Conservation (phyloP, 2,888 invertebrate genomes). For the Orthonychiurus folsomi region DNA sequence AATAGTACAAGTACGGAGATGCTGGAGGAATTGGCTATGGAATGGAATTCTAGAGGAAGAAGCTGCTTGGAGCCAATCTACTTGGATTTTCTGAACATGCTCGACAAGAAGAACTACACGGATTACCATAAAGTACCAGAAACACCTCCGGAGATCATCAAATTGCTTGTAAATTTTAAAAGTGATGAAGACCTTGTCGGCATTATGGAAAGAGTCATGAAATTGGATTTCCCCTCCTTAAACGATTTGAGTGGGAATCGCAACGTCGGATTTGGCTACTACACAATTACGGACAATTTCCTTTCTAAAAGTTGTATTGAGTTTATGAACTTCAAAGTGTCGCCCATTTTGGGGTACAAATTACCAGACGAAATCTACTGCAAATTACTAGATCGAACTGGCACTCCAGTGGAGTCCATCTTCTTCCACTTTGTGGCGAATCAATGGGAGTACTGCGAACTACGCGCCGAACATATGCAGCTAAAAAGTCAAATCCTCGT, state of each 20-base stretch:
- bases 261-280: neutral
- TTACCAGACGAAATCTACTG: neutral
- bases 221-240: neutral
- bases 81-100: neutral
- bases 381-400: neutral
- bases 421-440: neutral
- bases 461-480: neutral
- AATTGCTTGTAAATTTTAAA: neutral
- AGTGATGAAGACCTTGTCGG: neutral
- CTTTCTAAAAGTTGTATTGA: neutral
- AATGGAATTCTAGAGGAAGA: slow-evolving; percentile 4
- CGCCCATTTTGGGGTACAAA: neutral
- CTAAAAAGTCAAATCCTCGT: neutral
- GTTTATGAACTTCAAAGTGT: neutral
- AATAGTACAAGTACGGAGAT: neutral
- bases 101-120: neutral
- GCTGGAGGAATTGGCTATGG: neutral
- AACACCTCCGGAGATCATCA: neutral
- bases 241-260: neutral
- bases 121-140: neutral
- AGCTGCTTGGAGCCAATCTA: neutral
- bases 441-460: neutral
- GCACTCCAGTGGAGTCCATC: neutral
- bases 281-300: neutral
- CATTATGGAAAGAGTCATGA: neutral